Conservation (phyloP, 2,113 vertebrate genomes). For the Archocentrus centrarchus region DNA sequence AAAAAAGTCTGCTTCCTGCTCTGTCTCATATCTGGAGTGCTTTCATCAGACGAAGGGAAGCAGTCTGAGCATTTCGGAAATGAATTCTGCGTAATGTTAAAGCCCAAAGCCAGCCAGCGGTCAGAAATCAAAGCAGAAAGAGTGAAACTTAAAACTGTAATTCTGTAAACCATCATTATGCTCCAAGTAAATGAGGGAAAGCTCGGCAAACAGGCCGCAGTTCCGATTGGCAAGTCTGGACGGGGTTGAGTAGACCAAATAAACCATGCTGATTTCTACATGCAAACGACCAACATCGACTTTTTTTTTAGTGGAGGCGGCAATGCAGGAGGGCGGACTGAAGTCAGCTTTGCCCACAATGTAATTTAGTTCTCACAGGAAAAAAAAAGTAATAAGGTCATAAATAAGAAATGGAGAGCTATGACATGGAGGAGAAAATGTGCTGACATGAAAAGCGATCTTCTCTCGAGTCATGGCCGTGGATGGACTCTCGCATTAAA, state of each 20-base stretch:
- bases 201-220: constrained; percentile 27
- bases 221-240: constrained; percentile 66
- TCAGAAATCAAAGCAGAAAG: constrained; percentile 71
- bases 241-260: constrained; percentile 66
- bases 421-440: constrained; percentile 43
- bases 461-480: constrained; percentile 83
- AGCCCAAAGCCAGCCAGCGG: constrained; percentile 61
- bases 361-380: constrained; percentile 36
- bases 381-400: constrained; percentile 32
- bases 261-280: constrained; percentile 74
- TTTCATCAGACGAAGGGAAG: constrained; percentile 76
- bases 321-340: not conserved
- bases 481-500: constrained; percentile 82
- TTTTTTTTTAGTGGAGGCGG: not conserved
- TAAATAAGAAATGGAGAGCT: constrained; percentile 53
- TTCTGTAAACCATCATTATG: constrained; percentile 75
- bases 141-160: constrained; percentile 79
- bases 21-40: constrained; percentile 74
- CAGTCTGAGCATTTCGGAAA: constrained; percentile 64
- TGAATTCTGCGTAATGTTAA: constrained; percentile 72
- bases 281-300: constrained; percentile 52
- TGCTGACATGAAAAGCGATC: constrained; percentile 76
- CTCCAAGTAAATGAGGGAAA: constrained; percentile 61
- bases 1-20: constrained; percentile 76
- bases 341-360: constrained; percentile 26